Percentiles rank a stretch among this genome's conserved stretches.
These are phyloP conservation scores for Heterocephalus glaber DNA, from an alignment of 2,113 vertebrate species.

Conservation along the genomic window DNA sequence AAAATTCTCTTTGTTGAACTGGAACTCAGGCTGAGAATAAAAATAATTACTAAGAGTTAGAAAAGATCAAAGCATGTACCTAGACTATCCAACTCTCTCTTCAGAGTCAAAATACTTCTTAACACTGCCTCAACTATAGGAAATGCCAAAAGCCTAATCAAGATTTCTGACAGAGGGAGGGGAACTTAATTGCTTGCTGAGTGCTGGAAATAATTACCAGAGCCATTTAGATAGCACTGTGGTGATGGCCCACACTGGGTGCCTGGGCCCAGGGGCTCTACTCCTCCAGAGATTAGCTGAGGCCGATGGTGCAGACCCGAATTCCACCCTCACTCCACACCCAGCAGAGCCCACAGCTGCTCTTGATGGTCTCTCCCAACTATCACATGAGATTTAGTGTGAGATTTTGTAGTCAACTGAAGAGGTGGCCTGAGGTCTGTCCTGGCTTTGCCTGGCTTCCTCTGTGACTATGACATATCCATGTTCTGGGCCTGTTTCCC, in stretches of 20 bases:
- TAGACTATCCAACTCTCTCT: not conserved
- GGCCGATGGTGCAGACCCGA: slow-evolving; percentile 54
- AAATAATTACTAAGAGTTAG: slow-evolving; percentile 22
- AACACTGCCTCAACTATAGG: not conserved
- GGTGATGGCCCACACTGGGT: slow-evolving; percentile 55
- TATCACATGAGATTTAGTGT: not conserved
- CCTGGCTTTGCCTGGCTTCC: slow-evolving; percentile 6
- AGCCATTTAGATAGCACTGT: slow-evolving; percentile 82
- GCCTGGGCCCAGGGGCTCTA: slow-evolving; percentile 73
- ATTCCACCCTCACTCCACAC: slow-evolving; percentile 47
- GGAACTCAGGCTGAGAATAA: slow-evolving; percentile 22
- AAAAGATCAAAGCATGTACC: slow-evolving; percentile 26
- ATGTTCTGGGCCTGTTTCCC: not conserved
- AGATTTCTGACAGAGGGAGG: slow-evolving; percentile 51
- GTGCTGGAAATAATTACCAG: slow-evolving; percentile 81
- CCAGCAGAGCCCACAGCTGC: not conserved
- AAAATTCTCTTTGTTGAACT: slow-evolving; percentile 34
- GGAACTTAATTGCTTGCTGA: slow-evolving; percentile 39
- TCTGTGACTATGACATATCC: not conserved
- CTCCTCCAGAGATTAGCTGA: slow-evolving; percentile 72
- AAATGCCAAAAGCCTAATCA: not conserved
- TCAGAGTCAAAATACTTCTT: slow-evolving; percentile 5
- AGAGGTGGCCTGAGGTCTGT: not conserved
- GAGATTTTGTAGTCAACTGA: not conserved
- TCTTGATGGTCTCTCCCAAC: not conserved